Percentiles rank a stretch among this genome's conserved stretches.
phyloP scores from a whole-genome alignment of 1,140 invertebrate species.

The Sarcophaga peregrina region DNA sequence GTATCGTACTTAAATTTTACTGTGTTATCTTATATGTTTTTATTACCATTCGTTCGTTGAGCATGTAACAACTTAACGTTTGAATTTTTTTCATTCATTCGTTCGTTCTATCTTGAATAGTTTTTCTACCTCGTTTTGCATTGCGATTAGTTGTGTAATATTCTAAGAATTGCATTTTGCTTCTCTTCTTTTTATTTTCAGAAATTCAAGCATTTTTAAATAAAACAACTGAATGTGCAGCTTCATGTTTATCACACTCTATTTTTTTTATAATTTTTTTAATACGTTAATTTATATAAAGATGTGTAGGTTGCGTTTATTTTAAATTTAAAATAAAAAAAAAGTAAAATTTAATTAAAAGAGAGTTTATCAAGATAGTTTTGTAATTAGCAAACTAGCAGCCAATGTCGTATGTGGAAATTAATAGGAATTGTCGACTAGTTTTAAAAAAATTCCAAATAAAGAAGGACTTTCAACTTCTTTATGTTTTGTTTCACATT shows the following conservation, averaged over 20 bases:
- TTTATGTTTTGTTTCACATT: too few species aligned
- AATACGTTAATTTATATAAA: not conserved
- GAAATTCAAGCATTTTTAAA: not conserved
- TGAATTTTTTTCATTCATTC: not conserved
- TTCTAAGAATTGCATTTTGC: too few species aligned
- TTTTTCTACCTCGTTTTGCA: not conserved
- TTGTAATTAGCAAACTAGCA: too few species aligned
- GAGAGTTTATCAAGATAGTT: too few species aligned
- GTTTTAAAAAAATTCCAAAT: too few species aligned
- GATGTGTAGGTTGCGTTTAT: not conserved
- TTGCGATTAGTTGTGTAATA: not conserved
- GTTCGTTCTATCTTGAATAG: too few species aligned
- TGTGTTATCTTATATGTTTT: slow-evolving; percentile 28
- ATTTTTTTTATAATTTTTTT: not conserved
- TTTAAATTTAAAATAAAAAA: not conserved
- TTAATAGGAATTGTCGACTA: too few species aligned
- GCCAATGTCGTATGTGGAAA: too few species aligned
- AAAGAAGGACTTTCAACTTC: too few species aligned
- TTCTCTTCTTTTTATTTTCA: not conserved
- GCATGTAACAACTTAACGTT: slow-evolving; percentile 30
- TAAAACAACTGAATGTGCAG: slow-evolving; percentile 1
- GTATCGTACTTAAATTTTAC: slow-evolving; percentile 27
- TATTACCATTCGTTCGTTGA: slow-evolving; percentile 27
- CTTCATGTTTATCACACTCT: slow-evolving; percentile 30
- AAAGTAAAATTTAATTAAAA: too few species aligned